Percentiles rank a stretch among this genome's conserved stretches.
Evolutionary conservation across 30 jellyfish, hydroid and myxozoan species (phyloP).

Genomic region (Turritopsis rubra): DNA sequence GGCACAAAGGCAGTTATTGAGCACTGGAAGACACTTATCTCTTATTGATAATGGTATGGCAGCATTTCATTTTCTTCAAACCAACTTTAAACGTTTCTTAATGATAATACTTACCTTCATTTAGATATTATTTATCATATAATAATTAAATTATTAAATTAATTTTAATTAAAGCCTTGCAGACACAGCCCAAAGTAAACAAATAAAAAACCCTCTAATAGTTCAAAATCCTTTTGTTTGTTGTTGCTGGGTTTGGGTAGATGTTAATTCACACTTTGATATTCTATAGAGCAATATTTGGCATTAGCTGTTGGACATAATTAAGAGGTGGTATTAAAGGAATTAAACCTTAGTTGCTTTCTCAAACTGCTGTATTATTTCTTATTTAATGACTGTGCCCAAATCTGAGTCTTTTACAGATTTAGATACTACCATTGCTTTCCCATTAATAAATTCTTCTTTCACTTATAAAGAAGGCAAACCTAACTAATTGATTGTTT

Average conservation of each 20-base stretch:
- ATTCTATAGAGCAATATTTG: background rate
- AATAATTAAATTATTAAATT: too few species aligned
- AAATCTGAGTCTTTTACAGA: background rate
- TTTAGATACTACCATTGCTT: background rate
- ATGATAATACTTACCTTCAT: background rate
- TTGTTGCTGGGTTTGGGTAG: background rate
- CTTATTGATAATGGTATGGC: conserved; percentile 14
- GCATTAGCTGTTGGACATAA: background rate
- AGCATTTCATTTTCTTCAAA: background rate
- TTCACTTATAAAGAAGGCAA: background rate
- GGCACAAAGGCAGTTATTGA: conserved; percentile 5
- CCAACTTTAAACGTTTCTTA: background rate
- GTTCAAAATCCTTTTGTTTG: background rate
- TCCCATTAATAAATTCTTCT: background rate
- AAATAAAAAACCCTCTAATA: background rate
- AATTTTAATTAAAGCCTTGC: background rate
- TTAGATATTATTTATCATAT: background rate
- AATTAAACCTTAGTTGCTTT: background rate
- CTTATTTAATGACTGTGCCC: background rate
- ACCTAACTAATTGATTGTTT: background rate
- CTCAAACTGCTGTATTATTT: background rate
- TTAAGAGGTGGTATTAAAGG: background rate
- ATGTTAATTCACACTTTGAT: background rate
- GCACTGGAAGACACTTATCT: conserved; percentile 17
- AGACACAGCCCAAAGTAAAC: background rate